Evolutionary conservation across 1,140 invertebrate genomes (phyloP).

Genomic region (Brachionus sp.): DNA sequence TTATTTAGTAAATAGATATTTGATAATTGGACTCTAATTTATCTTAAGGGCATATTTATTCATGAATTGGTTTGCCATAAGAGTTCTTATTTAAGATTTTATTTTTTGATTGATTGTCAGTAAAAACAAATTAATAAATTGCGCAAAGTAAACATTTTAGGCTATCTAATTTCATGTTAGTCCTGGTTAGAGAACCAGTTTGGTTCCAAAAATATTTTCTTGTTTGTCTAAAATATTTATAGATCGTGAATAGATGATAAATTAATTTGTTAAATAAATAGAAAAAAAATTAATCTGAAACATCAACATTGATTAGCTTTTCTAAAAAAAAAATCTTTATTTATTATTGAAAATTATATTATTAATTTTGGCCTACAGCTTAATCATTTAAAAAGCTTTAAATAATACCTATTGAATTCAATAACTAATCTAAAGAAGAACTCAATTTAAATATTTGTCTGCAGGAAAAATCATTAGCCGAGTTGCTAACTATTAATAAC

Average conservation of each 20-base stretch:
- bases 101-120: constrained; percentile 15
- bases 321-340: neutral
- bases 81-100: neutral
- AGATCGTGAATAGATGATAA: neutral
- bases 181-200: neutral
- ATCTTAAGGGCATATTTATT: constrained; percentile 25
- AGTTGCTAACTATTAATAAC: no score
- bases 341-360: neutral
- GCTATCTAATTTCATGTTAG: neutral
- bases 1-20: constrained; percentile 20
- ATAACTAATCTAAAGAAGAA: neutral
- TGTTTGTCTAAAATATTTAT: neutral
- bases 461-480: no score
- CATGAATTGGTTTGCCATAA: constrained; percentile 7
- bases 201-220: neutral
- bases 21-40: constrained; percentile 2
- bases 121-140: constrained; percentile 13
- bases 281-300: neutral
- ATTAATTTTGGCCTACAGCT: neutral
- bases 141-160: constrained; percentile 11
- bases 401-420: no score
- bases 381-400: neutral
- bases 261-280: neutral
- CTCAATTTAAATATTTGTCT: neutral
- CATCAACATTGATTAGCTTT: no score